Evolutionary conservation across 2,113 vertebrate genomes (phyloP), one percentile per base, ranked within the genome.

Genomic region (Erythrocebus patas): DNA sequence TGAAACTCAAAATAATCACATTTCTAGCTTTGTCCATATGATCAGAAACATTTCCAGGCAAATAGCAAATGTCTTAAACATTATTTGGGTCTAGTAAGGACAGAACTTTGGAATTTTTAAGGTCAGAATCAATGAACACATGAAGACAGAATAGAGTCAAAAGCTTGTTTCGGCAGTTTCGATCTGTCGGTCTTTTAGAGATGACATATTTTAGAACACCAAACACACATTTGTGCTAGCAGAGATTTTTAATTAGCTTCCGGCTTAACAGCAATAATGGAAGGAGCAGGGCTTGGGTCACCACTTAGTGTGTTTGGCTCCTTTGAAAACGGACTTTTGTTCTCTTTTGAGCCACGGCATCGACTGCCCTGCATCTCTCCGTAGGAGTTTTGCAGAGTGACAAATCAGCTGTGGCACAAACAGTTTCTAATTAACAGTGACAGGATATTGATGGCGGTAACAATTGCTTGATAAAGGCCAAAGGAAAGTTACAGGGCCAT

Each of bases 251-350:
- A 97, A 98, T 98, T 97, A 98, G 97, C 88, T 82, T 88, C 40
- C 80, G 73, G 88, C 70, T 92, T 79, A 66, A 81, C 89, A 82
- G 87, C 48, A 48, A 78, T 95, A 79, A 98, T 75, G 93, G 76
- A 93, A 25, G n/a, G 55, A 96, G 80, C 83, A 82, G 11, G 48
- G 35, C 79, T 25, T 22, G 66, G 96, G 97, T 98, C 97, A 95
- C 66, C 92, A 55, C 82, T 97, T 45, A 73, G 90, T 73, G 50
- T 61, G 59, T 79, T 92, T 22, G 50, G 86, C 59, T 86, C 70
- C 96, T 97, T 97, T 98, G 97, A 97, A 98, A 92, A 78, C 38
- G 20, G 84, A 94, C 90, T 96, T 97, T 95, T 94, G 92, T 97
- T 97, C 89, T 92, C 79, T 55, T 93, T 43, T 43, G 82, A 91